Evolutionary conservation across 2,797 vertebrate species (phyloP).

Genomic region (Paramormyrops hopkinsi): DNA sequence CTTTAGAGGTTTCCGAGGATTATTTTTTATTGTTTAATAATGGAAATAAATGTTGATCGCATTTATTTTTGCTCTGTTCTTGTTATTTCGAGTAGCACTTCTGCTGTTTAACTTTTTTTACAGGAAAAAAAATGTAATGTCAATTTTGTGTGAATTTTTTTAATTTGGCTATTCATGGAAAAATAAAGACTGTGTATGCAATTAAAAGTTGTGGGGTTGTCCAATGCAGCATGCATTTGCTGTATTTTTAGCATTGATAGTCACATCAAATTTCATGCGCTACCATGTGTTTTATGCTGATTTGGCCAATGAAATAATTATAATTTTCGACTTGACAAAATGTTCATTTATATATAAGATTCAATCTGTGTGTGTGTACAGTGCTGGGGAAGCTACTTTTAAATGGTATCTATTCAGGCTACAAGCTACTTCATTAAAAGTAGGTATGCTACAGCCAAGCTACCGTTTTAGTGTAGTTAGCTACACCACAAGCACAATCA

Average conservation of each 20-base stretch:
- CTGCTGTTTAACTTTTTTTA: slow-evolving; percentile 28
- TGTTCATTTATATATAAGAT: no score
- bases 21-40: slow-evolving; percentile 23
- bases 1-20: slow-evolving; percentile 12
- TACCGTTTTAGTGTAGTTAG: neutral
- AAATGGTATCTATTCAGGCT: neutral
- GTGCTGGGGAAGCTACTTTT: neutral
- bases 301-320: neutral
- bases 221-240: slow-evolving; percentile 1
- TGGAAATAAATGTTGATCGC: slow-evolving; percentile 23
- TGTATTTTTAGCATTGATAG: neutral
- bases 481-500: neutral
- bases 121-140: slow-evolving; percentile 26
- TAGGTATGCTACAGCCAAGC: neutral
- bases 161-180: slow-evolving; percentile 21
- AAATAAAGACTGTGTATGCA: slow-evolving; percentile 30
- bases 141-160: slow-evolving; percentile 21
- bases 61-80: slow-evolving; percentile 22
- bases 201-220: neutral
- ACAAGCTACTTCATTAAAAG: neutral
- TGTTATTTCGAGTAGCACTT: slow-evolving; percentile 28
- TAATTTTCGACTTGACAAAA: neutral
- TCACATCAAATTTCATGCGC: neutral
- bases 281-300: neutral
- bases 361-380: neutral